Evolutionary conservation across 2,888 invertebrate species (phyloP), one percentile per base, ranked within the genome.

Genomic region (Caenorhabditis sp.): DNA sequence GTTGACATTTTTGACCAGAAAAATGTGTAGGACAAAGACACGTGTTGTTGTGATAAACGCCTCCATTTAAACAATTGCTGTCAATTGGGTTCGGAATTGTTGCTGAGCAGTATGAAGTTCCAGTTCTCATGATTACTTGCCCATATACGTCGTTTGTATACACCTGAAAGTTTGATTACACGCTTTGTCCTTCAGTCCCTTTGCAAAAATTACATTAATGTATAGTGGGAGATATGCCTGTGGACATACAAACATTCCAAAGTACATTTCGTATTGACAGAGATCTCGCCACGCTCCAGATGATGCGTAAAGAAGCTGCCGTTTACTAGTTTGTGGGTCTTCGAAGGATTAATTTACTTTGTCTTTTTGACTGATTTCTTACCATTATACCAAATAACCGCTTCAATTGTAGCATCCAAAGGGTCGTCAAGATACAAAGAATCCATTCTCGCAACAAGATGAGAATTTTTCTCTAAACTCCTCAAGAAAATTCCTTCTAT

Each of bases 241-340:
- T 9, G 61, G 78, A 51, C 89, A 89, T 13, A 55, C 50, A 77
- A 84, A 89, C 32, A 81, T 55, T 28, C 89, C 89, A 68, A 89
- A 89, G 40, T 89, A 87, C 44, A 89, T 62, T 28, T 89, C 82
- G 76, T 86, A 89, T 18, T 80, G 60, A 56, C 89, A 89, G 13
- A 50, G 62, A 71, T 89, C 89, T 61, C 89, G 70, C 70, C 82
- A 89, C 9, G 84, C 32, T 60, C 88, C 89, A 50, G 85, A 88
- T 20, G 89, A 89, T 8, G 87, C 82, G 58, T 88, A 88, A n/a
- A 89, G 65, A 1, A 85, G 32, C 51, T 81, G 76, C 2, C 88
- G 82, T 53, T 76, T 56, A 22, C 77, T 68, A 9, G 70, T 77
- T 40, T 69, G 68, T 9, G 74, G 69, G 20, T 80, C 79, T 79